Evolutionary conservation across 2,797 vertebrate genomes (phyloP).

Genomic region (Morelia viridis): DNA sequence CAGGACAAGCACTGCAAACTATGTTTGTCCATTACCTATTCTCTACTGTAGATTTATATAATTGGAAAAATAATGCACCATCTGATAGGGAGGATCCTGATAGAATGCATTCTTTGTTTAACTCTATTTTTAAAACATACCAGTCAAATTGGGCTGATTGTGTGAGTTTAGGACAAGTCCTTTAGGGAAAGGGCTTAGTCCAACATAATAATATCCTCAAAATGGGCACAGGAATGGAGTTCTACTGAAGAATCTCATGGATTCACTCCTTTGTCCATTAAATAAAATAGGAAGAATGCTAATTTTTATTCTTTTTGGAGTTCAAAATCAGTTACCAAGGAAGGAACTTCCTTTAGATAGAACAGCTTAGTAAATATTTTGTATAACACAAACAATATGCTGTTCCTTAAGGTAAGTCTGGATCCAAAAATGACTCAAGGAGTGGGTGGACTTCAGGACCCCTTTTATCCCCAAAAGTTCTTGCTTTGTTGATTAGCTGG

Average conservation of each 20-base stretch:
- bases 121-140: too few species aligned
- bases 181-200: neutral
- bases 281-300: neutral
- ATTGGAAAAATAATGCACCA: too few species aligned
- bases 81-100: too few species aligned
- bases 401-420: neutral
- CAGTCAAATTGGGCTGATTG: too few species aligned
- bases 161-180: neutral
- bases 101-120: too few species aligned
- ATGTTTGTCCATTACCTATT: too few species aligned
- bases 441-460: neutral
- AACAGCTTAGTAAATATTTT: neutral
- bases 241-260: neutral
- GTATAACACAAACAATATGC: neutral
- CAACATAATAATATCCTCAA: neutral
- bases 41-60: too few species aligned
- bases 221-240: neutral
- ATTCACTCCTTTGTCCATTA: neutral
- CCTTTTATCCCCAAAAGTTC: neutral
- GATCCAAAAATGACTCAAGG: neutral
- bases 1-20: too few species aligned
- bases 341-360: neutral
- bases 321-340: neutral
- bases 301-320: neutral
- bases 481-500: neutral